Conservation (phyloP, 2,888 invertebrate species). For the Xiphydria camelus region DNA sequence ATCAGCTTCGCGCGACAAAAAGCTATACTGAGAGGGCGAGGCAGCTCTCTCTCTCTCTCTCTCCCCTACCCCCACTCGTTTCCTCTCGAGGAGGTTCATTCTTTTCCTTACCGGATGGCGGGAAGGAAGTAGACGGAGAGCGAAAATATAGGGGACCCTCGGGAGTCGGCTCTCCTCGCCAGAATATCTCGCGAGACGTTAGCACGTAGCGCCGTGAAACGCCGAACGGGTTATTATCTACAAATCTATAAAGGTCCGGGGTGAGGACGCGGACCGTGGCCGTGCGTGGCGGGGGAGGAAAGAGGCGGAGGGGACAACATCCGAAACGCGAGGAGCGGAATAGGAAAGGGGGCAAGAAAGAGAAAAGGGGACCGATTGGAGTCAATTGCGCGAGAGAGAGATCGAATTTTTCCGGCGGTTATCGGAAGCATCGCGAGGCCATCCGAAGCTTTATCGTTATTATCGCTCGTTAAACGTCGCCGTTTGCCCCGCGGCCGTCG, state of each 20-base stretch:
- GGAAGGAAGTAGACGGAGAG: no score
- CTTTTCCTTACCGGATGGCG: no score
- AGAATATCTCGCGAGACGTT: constrained; percentile 17
- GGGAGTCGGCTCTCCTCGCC: constrained; percentile 10
- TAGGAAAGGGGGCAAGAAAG: no score
- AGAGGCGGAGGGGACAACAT: no score
- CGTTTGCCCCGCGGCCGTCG: no score
- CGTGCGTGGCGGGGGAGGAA: no score
- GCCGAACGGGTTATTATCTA: constrained; percentile 20
- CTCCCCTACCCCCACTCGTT: background rate
- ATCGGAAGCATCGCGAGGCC: no score
- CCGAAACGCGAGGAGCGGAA: no score
- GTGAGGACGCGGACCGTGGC: no score
- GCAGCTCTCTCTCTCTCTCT: constrained; percentile 12
- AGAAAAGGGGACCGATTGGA: background rate
- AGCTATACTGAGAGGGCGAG: no score
- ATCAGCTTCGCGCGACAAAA: constrained; percentile 28
- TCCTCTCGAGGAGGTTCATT: no score
- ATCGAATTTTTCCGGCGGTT: background rate
- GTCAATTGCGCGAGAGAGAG: background rate
- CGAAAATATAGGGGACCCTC: no score
- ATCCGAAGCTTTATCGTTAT: background rate
- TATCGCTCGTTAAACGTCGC: background rate
- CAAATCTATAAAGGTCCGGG: constrained; percentile 10
- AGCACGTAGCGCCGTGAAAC: constrained; percentile 19